Base-by-base conservation (phyloP, 23 tunicate species). In the Styela clava region DNA sequence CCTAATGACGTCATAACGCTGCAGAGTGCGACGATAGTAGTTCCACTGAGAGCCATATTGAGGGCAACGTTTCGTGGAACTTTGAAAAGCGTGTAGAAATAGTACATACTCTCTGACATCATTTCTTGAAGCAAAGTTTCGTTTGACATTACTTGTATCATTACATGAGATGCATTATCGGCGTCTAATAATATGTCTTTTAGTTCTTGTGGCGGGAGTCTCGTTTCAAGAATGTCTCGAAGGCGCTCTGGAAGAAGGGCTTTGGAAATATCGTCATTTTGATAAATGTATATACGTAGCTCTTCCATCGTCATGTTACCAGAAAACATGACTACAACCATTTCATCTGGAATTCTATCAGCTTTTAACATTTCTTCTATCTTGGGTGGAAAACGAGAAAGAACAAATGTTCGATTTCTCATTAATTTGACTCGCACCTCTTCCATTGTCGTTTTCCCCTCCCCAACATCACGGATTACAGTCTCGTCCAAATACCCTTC, bases 1-100 rank as follows among this genome's bases (percentile, higher is more conserved):
- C 97, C 97, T 56, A 92, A 35, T 19, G 97, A 86, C 9, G 79
- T 74, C 97, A 92, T 92, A 31, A 91, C 88, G 68, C 78, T 78
- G 24, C 79, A 77, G 31, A 91, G 69, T 16, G 90, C 91, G 2
- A 86, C 71, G 2, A 91, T 73, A 16, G 89, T 32, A 2, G 72
- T 56, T 25, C 69, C 81, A 62, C 96, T 90, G 33, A 90, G 74
- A 18, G 86, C 96, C 30, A 68, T 67, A 36, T 90, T 90, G 23
- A 90, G 78, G 30, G 24, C 68, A 26, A 74, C 35, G 79, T 90
- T 90, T 61, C 69, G 64, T 63, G 82, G 86, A 9, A 68, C 81
- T 77, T 85, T 77, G 65, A 90, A 90, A 1, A 90, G 86, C 21
- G 63, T 69, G 63, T 74, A 90, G 74, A 90, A 90, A 86, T 72